Evolutionary conservation across 2,113 vertebrate genomes (phyloP).

Genomic region (Oceanites oceanicus): DNA sequence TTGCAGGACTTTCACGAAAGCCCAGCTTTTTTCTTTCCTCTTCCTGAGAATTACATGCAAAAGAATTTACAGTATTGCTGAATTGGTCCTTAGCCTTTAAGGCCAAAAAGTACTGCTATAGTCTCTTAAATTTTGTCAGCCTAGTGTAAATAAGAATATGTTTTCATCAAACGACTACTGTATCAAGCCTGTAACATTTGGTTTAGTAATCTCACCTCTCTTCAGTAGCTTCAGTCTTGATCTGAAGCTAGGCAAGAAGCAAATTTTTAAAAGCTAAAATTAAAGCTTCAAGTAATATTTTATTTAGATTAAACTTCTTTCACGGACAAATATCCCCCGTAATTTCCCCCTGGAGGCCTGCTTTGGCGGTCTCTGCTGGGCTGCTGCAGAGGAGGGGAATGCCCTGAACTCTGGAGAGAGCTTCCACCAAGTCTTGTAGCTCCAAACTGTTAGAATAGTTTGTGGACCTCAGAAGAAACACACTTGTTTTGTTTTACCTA

Average conservation of each 20-base stretch:
- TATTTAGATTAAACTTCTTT: not conserved
- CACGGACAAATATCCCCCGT: accelerated
- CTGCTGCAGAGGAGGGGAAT: not conserved
- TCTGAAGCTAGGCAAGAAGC: not conserved
- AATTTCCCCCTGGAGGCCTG: not conserved
- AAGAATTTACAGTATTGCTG: not conserved
- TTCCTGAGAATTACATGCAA: not conserved
- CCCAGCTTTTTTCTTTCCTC: not conserved
- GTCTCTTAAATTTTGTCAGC: not conserved
- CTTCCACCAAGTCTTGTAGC: not conserved
- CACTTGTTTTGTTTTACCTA: not conserved
- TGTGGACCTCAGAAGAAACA: not conserved
- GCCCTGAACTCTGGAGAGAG: not conserved
- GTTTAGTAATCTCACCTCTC: not conserved
- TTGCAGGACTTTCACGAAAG: not conserved
- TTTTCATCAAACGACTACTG: not conserved
- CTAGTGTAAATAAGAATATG: not conserved
- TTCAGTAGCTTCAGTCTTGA: not conserved
- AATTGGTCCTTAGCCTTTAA: not conserved
- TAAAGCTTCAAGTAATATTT: not conserved
- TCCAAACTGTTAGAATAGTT: not conserved
- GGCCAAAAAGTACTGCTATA: not conserved
- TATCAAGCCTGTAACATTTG: not conserved
- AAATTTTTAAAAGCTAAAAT: not conserved
- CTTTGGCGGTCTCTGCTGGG: not conserved